These are phyloP conservation scores for Cherax quadricarinatus DNA, from an alignment of 1,140 invertebrate species.

Conservation along the genomic window DNA sequence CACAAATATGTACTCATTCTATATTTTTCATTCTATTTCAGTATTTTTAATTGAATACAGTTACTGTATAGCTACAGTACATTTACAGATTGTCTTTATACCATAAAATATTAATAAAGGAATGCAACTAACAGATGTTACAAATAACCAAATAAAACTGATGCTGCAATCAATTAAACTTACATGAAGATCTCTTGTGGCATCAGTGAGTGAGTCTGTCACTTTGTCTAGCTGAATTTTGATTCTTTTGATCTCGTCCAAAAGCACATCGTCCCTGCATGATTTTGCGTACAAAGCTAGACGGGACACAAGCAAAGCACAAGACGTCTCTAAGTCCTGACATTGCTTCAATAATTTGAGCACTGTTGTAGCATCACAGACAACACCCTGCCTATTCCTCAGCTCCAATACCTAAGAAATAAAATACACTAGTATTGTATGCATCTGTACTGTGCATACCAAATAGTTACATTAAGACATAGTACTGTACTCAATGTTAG, in stretches of 20 bases:
- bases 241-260: not conserved
- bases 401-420: constrained; percentile 36
- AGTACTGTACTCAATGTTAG: not conserved
- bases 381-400: constrained; percentile 2
- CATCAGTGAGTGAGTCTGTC: constrained; percentile 44
- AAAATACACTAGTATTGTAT: not conserved
- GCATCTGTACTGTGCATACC: too few species aligned
- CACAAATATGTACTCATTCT: too few species aligned
- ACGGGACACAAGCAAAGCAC: constrained; percentile 9
- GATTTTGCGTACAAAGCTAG: not conserved
- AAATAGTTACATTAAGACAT: not conserved
- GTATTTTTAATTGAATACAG: too few species aligned
- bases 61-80: too few species aligned
- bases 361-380: constrained; percentile 44
- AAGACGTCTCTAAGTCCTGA: not conserved
- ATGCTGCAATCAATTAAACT: not conserved
- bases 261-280: not conserved
- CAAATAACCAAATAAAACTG: too few species aligned
- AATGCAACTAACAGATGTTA: too few species aligned
- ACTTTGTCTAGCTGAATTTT: constrained; percentile 12
- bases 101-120: too few species aligned
- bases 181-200: constrained; percentile 49
- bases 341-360: constrained; percentile 40
- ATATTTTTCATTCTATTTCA: too few species aligned
- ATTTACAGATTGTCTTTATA: too few species aligned